Percentiles rank a stretch among this genome's conserved stretches.
Evolutionary conservation across 2,113 vertebrate genomes (phyloP).

Genomic region (Scortum barcoo): DNA sequence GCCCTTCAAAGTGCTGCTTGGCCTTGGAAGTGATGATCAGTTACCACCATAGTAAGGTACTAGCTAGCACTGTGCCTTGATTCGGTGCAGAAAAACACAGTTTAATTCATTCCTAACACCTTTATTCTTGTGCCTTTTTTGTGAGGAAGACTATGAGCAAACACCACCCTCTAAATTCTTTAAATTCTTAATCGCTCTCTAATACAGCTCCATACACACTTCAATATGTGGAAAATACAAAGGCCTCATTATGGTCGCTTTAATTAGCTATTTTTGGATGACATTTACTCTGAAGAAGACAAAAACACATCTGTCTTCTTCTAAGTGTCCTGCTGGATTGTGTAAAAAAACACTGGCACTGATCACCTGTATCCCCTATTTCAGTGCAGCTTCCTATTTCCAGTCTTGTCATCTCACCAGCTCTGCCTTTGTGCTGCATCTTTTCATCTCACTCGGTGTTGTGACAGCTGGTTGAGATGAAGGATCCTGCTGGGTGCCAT

Average conservation of each 20-base stretch:
- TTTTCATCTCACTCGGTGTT: conserved; percentile 60
- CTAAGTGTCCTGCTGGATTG: neutral
- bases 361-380: neutral
- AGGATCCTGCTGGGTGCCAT: conserved; percentile 53
- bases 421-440: conserved; percentile 35
- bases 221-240: neutral
- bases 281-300: too few relatives aligned
- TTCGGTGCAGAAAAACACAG: neutral
- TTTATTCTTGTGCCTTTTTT: neutral
- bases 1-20: neutral
- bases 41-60: neutral
- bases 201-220: neutral
- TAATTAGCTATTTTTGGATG: too few relatives aligned
- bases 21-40: neutral
- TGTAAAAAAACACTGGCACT: neutral
- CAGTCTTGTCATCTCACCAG: neutral
- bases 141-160: neutral
- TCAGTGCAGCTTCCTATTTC: conserved; percentile 18
- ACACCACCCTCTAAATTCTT: neutral
- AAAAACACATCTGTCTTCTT: neutral
- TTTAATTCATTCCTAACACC: neutral
- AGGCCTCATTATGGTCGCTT: neutral
- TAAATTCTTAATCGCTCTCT: neutral
- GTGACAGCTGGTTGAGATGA: conserved; percentile 68
- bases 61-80: neutral